Evolutionary conservation across 30 jellyfish, hydroid and myxozoan species (phyloP).

Genomic region (Aurelia sp.): DNA sequence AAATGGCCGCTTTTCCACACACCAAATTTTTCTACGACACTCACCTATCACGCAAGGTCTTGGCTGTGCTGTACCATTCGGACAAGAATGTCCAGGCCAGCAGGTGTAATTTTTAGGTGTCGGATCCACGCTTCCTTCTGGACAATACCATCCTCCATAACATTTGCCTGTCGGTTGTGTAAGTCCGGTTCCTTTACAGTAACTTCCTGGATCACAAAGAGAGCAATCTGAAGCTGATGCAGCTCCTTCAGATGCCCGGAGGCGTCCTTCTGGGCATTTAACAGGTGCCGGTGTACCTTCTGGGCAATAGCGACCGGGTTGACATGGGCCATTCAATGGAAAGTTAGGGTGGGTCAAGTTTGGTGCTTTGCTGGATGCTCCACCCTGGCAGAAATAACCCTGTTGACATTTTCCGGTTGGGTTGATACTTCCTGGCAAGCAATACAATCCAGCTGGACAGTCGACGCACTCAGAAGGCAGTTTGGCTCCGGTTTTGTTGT

Average conservation of each 20-base stretch:
- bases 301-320: conserved; percentile 89
- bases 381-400: conserved; percentile 95
- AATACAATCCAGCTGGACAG: conserved; percentile 89
- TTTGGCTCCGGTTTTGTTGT: conserved; percentile 87
- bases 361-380: conserved; percentile 84
- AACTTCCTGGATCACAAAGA: conserved; percentile 89
- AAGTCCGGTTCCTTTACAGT: conserved; percentile 87
- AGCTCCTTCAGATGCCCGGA: conserved; percentile 89
- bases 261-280: conserved; percentile 82
- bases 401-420: conserved; percentile 90
- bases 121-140: conserved; percentile 72
- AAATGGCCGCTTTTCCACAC: too few relatives aligned
- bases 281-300: conserved; percentile 94
- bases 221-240: conserved; percentile 68
- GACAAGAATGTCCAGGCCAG: conserved; percentile 95
- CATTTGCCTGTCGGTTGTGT: conserved; percentile 78
- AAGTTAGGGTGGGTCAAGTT: conserved; percentile 51
- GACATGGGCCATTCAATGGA: conserved; percentile 91
- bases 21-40: neutral
- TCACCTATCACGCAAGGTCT: conserved; percentile 82
- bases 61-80: conserved; percentile 92
- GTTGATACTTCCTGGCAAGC: conserved; percentile 83
- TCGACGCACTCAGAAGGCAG: conserved; percentile 63
- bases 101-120: conserved; percentile 92
- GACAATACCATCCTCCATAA: conserved; percentile 96